Evolutionary conservation across 2,113 vertebrate genomes (phyloP).

Genomic region (Megaceryle torquata): DNA sequence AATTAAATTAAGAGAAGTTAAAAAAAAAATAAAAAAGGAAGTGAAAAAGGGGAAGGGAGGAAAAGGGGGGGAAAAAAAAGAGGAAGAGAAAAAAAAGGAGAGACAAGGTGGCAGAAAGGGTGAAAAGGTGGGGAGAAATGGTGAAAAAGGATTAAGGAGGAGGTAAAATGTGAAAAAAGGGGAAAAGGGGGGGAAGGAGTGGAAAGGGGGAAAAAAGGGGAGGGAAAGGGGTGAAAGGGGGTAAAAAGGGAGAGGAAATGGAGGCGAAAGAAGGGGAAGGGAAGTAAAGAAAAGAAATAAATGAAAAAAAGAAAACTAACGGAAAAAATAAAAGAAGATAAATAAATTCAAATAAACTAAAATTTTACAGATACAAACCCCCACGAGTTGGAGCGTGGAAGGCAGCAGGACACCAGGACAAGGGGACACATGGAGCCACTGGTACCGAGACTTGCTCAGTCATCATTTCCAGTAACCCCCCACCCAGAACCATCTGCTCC

Average conservation of each 20-base stretch:
- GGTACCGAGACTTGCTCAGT: background rate
- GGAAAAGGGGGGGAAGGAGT: background rate
- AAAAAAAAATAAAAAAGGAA: background rate
- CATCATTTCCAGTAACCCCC: fast-evolving
- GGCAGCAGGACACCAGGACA: fast-evolving
- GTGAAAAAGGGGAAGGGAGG: background rate
- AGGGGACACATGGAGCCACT: fast-evolving
- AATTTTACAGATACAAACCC: fast-evolving
- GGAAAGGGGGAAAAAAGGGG: background rate
- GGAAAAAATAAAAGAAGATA: background rate
- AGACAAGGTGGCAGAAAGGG: too few relatives aligned
- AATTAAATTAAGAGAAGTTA: too few relatives aligned
- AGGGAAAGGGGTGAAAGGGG: too few relatives aligned
- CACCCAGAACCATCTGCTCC: background rate
- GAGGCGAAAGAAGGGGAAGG: fast-evolving
- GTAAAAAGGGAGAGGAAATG: background rate
- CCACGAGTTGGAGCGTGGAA: fast-evolving
- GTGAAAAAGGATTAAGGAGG: background rate
- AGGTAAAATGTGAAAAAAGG: background rate
- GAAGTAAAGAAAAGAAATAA: background rate
- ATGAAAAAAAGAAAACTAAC: background rate
- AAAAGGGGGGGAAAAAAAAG: background rate
- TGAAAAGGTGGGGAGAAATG: background rate
- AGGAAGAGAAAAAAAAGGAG: background rate
- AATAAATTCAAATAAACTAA: background rate